phyloP scores from a whole-genome alignment of 92 coral and sea anemone species.

The Parazoanthus swiftii region DNA sequence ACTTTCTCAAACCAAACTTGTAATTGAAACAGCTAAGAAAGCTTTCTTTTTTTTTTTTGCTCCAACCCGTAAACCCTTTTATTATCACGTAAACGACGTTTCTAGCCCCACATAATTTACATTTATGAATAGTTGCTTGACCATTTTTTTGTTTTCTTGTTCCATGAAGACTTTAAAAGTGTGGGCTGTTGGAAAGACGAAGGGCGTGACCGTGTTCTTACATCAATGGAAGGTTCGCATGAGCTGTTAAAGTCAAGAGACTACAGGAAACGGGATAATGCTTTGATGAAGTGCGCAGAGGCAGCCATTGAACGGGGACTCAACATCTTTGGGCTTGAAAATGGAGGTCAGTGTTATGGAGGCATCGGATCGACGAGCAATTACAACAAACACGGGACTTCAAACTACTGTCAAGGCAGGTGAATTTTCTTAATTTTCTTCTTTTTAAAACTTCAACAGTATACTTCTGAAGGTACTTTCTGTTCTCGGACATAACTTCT shows the following conservation, averaged over 20 bases:
- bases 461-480: not conserved
- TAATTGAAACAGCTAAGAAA: too few species aligned
- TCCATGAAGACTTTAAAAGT: slow-evolving; percentile 25
- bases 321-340: slow-evolving; percentile 29
- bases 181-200: slow-evolving; percentile 37
- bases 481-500: not conserved
- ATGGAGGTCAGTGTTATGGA: slow-evolving; percentile 33
- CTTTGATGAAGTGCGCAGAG: slow-evolving; percentile 17
- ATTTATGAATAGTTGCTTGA: not conserved
- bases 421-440: not conserved
- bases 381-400: slow-evolving; percentile 18
- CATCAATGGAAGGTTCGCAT: not conserved
- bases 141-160: not conserved
- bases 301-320: slow-evolving; percentile 3
- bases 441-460: too few species aligned
- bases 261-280: not conserved
- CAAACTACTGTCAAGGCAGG: slow-evolving; percentile 27
- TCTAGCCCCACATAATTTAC: not conserved
- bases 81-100: not conserved
- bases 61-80: too few species aligned
- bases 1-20: too few species aligned
- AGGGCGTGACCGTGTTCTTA: not conserved
- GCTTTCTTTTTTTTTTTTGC: too few species aligned
- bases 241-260: not conserved
- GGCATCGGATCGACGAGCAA: not conserved